Percentiles rank a stretch among this genome's conserved stretches.
These are phyloP conservation scores for Cavia porcellus DNA, from an alignment of 2,113 vertebrate species.

Conservation along the genomic window DNA sequence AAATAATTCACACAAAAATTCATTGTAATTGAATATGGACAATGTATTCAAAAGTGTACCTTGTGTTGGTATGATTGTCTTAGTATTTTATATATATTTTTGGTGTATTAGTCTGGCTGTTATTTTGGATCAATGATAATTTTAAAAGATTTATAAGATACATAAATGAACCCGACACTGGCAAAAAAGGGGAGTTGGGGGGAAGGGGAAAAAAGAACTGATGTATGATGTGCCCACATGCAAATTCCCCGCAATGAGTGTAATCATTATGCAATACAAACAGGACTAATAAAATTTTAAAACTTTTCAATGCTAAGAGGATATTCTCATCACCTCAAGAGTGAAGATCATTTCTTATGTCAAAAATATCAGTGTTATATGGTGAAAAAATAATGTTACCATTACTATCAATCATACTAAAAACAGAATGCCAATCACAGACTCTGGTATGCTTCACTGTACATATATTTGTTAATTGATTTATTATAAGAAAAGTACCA, in stretches of 20 bases:
- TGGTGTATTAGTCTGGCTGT: background rate
- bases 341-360: background rate
- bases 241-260: background rate
- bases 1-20: background rate
- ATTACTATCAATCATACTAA: slow-evolving; percentile 3
- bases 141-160: background rate
- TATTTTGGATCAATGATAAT: background rate
- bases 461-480: background rate
- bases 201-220: background rate
- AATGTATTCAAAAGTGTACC: background rate
- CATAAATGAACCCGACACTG: background rate
- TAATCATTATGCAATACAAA: background rate
- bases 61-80: background rate
- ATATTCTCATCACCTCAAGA: slow-evolving; percentile 11
- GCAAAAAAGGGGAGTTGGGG: background rate
- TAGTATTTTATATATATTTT: background rate
- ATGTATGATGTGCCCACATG: background rate
- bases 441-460: background rate
- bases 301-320: slow-evolving; percentile 19
- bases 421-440: background rate
- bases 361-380: slow-evolving; percentile 52
- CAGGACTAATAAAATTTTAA: background rate
- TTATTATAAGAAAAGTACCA: slow-evolving; percentile 11
- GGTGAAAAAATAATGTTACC: slow-evolving; percentile 41
- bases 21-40: background rate